Evolutionary conservation across 2,113 vertebrate species (phyloP).

Genomic region (Callorhinus ursinus): DNA sequence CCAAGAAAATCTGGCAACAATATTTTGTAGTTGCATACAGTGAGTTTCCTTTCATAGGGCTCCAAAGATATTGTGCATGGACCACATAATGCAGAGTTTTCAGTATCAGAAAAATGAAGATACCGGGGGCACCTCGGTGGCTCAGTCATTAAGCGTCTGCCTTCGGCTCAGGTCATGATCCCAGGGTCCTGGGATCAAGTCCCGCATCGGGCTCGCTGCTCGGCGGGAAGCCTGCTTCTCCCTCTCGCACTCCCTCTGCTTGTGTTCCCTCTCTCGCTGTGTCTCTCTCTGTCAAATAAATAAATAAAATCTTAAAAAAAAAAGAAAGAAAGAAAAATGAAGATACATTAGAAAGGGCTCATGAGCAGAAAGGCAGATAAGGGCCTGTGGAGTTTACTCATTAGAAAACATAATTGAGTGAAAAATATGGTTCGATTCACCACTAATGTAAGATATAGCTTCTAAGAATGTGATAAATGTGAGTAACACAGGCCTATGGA

Average conservation of each 20-base stretch:
- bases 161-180: no score
- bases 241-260: no score
- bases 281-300: no score
- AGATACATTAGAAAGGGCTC: conserved; percentile 48
- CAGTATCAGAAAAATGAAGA: conserved; percentile 41
- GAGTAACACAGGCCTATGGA: neutral
- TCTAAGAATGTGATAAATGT: conserved; percentile 14
- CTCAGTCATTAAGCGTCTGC: no score
- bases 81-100: neutral
- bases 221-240: no score
- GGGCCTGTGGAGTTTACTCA: conserved; percentile 11
- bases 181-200: no score
- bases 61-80: neutral
- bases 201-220: no score
- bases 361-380: neutral
- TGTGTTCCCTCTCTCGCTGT: no score
- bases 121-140: neutral
- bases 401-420: conserved; percentile 65
- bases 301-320: no score
- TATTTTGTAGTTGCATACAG: neutral
- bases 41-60: neutral
- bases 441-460: neutral
- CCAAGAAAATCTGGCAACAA: neutral
- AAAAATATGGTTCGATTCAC: conserved; percentile 52
- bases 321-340: neutral